Evolutionary conservation across 2,888 invertebrate species (phyloP), one percentile per base, ranked within the genome.

Genomic region (Sinelater perroti): DNA sequence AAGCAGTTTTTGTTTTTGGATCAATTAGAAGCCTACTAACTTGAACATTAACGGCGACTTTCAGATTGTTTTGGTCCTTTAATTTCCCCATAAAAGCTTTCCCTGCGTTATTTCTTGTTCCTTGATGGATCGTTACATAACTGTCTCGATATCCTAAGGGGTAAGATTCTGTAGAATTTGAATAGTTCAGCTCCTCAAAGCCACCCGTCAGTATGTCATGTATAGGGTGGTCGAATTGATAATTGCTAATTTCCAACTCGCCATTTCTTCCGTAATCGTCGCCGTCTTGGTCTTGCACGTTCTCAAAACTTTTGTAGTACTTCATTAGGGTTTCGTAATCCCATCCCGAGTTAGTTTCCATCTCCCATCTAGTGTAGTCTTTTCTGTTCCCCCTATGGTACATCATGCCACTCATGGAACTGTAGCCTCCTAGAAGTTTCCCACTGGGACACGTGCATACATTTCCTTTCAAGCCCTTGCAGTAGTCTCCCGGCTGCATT

Each of bases 391-490:
- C 97, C 52, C 95, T 82, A 2, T 95, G 79, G 71, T 96, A 96
- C 0, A 95, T 79, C 95, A 96, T 95, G 76, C 93, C 93, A 77
- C 96, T 96, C 0, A 95, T 81, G 0, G 94, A 93, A 24, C 91
- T 91, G 8, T 90, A 90, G 0, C 96, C 96, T 0, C 96, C 96
- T 1, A 96, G 81, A 0, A 94, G 93, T 76, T 95, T 95, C 1
- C 96, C 95, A 13, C 97, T 82, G 0, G 93, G 93, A 93, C 93
- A 94, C 77, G 93, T 94, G 75, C 93, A 94, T 20, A 90, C 82
- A 74, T 90, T 90, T 0, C 89, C 90, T 64, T 87, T 85, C 91
- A 93, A 91, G 3, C 90, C 93, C 60, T 90, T 83, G 70, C 93
- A 38, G 8, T 8, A n/a, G 1, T n/a, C 56, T n/a, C n/a, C n/a